Evolutionary conservation across 2,888 invertebrate species (phyloP), one percentile per base, ranked within the genome.

Genomic region (Stenurella melanura): DNA sequence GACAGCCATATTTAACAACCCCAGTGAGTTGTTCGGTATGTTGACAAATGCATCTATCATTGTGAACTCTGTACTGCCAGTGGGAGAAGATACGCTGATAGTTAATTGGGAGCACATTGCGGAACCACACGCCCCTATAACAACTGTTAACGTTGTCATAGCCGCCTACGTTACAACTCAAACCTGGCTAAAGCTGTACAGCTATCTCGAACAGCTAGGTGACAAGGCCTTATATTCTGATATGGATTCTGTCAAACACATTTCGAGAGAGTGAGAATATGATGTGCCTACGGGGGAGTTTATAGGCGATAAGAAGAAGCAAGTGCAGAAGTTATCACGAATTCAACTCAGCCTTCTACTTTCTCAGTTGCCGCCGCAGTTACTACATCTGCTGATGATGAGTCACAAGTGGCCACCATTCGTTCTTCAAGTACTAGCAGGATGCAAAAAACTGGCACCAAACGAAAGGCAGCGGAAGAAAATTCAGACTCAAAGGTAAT

Each of bases 251-350:
- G 82, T 88, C 6, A 85, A 89, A 54, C 88, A 83, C 72, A 17
- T 70, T 5, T 50, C 56, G 0, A 73, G 58, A 74, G 54, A 61
- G 10, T 64, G 56, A 3, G 82, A 85, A 66, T 86, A 79, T 74
- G 69, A 12, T 86, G 87, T 85, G 11, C 79, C 82, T 10, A 76
- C 83, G 0, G 88, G 88, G 4, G 82, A 85, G 34, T 87, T 82
- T 78, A 64, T 88, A 1, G 89, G 88, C 0, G 87, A 89, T 63
- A 76, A 89, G 78, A 89, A n/a, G n/a, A n/a, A n/a, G n/a, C n/a
- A n/a, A n/a, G n/a, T n/a, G n/a, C n/a, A n/a, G n/a, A n/a, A n/a
- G n/a, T n/a, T n/a, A n/a, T n/a, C n/a, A n/a, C n/a, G n/a, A n/a
- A n/a, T n/a, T n/a, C n/a, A n/a, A n/a, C n/a, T n/a, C n/a, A n/a